Evolutionary conservation across 2,113 vertebrate species (phyloP).

Genomic region (Aix galericulata): DNA sequence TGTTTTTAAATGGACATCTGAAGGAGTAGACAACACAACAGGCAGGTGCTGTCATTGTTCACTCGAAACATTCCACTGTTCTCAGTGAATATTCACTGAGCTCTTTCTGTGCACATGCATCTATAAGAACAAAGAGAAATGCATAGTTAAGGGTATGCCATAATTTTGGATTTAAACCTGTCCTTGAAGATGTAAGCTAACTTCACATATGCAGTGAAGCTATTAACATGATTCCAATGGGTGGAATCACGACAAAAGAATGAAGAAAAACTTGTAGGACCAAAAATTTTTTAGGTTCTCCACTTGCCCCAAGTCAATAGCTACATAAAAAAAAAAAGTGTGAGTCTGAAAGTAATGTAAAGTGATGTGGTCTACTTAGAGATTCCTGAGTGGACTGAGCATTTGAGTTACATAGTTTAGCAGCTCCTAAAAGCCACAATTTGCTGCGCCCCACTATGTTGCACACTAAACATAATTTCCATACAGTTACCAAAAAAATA

Average conservation of each 20-base stretch:
- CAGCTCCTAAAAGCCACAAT: neutral
- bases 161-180: neutral
- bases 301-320: neutral
- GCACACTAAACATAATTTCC: neutral
- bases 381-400: neutral
- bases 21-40: neutral
- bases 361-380: neutral
- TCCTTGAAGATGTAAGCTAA: neutral
- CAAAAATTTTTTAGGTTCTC: neutral
- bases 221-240: neutral
- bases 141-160: neutral
- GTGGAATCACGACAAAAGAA: neutral
- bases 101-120: neutral
- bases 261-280: neutral
- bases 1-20: neutral
- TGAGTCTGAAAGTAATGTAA: neutral
- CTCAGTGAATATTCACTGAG: neutral
- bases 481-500: neutral
- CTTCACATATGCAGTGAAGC: neutral
- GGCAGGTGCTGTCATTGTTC: neutral
- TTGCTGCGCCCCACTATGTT: neutral
- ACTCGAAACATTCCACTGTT: neutral
- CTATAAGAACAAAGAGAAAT: neutral
- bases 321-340: too few relatives aligned
- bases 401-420: neutral